A percentile compares a stretch with the other conserved stretches of the same genome.
Conservation (phyloP, 2,113 vertebrate species). For the Mystacornis crossleyi region DNA sequence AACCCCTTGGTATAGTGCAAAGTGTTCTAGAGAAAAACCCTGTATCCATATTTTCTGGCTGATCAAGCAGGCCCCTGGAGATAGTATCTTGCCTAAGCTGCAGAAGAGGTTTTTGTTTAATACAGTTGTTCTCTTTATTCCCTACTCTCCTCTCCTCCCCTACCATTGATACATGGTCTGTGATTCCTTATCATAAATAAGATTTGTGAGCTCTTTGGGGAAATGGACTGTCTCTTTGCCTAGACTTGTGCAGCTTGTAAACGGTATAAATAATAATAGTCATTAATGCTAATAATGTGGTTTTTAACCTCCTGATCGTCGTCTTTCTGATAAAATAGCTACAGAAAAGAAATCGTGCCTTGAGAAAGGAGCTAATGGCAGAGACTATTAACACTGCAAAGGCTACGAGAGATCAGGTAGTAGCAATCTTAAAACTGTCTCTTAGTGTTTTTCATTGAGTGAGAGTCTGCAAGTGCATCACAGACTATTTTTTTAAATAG, state of each 20-base stretch:
- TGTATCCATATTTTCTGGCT: background rate
- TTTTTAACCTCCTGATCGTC: slow-evolving; percentile 47
- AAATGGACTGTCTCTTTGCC: slow-evolving; percentile 9
- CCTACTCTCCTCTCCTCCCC: background rate
- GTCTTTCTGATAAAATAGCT: slow-evolving; percentile 1
- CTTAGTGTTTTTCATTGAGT: background rate
- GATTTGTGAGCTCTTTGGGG: background rate
- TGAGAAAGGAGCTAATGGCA: background rate
- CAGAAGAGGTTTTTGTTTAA: background rate
- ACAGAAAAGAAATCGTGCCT: background rate
- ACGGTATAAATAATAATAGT: slow-evolving; percentile 52
- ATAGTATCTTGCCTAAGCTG: background rate
- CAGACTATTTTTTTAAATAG: background rate
- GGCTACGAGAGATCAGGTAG: background rate
- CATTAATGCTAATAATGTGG: slow-evolving; percentile 48
- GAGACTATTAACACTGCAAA: background rate
- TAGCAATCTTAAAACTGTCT: background rate
- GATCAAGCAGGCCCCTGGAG: background rate
- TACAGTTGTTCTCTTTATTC: background rate
- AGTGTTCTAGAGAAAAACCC: background rate
- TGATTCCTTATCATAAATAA: slow-evolving; percentile 29
- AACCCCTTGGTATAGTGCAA: background rate
- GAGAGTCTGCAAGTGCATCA: background rate
- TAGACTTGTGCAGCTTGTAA: background rate
- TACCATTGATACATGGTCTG: background rate